These are phyloP conservation scores for Aporophyla lueneburgensis DNA, from an alignment of 2,888 invertebrate species.

Conservation along the genomic window DNA sequence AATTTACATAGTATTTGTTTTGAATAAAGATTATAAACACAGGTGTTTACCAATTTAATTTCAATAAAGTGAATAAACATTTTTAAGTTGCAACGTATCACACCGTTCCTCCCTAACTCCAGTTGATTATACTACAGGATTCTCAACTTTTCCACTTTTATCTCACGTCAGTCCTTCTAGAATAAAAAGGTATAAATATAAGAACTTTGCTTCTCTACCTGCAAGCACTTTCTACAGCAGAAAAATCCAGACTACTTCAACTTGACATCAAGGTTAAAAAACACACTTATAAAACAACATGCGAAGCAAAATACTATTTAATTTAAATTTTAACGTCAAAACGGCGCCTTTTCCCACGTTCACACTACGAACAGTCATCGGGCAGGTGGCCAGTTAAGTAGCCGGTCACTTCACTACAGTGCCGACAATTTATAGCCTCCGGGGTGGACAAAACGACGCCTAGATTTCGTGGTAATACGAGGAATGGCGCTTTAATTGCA, in stretches of 20 bases:
- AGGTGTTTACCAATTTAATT: neutral
- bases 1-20: neutral
- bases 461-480: constrained; percentile 42
- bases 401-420: constrained; percentile 61
- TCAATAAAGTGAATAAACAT: neutral
- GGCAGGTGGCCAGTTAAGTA: constrained; percentile 61
- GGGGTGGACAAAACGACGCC: constrained; percentile 47
- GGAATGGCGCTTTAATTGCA: constrained; percentile 46
- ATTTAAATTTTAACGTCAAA: constrained; percentile 42
- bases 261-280: neutral
- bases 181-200: neutral
- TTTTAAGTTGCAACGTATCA: neutral
- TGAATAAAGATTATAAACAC: neutral
- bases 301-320: constrained; percentile 7
- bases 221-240: neutral
- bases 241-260: neutral
- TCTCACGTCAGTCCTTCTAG: neutral
- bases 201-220: neutral
- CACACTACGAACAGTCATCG: constrained; percentile 50
- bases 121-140: neutral
- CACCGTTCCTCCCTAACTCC: neutral
- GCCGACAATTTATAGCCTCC: constrained; percentile 62
- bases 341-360: constrained; percentile 29
- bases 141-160: neutral
- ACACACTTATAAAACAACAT: neutral